A percentile compares a stretch with the other conserved stretches of the same genome.
phyloP scores from a whole-genome alignment of 2,113 vertebrate species.

The Bos indicus region DNA sequence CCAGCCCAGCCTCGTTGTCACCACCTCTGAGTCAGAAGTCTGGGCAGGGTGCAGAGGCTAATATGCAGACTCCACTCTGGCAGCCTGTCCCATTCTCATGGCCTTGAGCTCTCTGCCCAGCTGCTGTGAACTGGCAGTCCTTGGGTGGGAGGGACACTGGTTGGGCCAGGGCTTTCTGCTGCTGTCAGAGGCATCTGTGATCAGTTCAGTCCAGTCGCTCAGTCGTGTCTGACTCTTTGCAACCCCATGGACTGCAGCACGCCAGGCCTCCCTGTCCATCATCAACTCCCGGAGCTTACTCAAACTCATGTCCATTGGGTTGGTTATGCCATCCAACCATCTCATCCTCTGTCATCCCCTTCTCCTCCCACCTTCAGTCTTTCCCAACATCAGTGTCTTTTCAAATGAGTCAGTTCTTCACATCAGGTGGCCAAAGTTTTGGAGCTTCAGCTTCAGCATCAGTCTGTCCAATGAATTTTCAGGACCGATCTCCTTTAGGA shows the following conservation, averaged over 20 bases:
- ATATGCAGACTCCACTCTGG: not conserved
- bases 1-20: constrained; percentile 20
- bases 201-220: not conserved
- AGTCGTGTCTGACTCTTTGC: not conserved
- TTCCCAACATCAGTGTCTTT: not conserved
- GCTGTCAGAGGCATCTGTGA: not conserved
- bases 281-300: not conserved
- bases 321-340: not conserved
- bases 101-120: not conserved
- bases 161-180: not conserved
- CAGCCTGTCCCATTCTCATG: not conserved
- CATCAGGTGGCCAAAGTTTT: not conserved
- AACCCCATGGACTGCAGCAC: not conserved
- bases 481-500: not conserved
- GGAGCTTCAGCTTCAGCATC: not conserved
- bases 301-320: not conserved
- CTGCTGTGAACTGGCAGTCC: constrained; percentile 21
- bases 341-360: not conserved
- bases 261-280: not conserved
- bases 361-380: not conserved
- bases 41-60: constrained; percentile 2
- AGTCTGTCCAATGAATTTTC: not conserved
- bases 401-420: not conserved
- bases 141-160: not conserved
- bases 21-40: constrained; percentile 33